Conservation (phyloP, 2,888 invertebrate genomes). For the Fragum fragum region DNA sequence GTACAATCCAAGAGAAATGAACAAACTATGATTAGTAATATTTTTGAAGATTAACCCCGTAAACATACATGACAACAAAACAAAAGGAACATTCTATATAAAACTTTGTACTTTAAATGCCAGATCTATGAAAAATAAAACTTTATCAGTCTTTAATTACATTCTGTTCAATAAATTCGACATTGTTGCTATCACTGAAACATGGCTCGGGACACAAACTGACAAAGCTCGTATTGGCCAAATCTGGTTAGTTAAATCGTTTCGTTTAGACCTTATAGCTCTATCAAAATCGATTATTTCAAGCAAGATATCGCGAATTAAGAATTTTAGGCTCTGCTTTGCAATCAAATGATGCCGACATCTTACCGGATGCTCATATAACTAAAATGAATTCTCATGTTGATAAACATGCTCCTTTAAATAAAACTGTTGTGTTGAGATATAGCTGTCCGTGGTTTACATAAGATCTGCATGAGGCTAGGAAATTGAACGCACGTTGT, state of each 20-base stretch:
- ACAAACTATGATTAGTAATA: no score
- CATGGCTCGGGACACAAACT: conserved; percentile 38
- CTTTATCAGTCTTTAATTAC: conserved; percentile 34
- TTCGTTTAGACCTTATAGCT: conserved; percentile 35
- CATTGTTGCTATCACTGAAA: conserved; percentile 42
- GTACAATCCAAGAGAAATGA: no score
- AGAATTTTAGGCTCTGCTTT: not conserved
- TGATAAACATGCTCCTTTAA: conserved; percentile 51
- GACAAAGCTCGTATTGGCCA: conserved; percentile 41
- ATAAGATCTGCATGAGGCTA: conserved; percentile 54
- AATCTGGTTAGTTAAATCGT: conserved; percentile 45
- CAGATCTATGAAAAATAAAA: conserved; percentile 45
- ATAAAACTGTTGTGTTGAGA: conserved; percentile 39
- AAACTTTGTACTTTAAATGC: no score
- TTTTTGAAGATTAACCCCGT: no score
- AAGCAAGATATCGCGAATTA: conserved; percentile 24
- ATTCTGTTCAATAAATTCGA: conserved; percentile 39
- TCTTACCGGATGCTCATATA: conserved; percentile 19
- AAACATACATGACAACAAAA: no score
- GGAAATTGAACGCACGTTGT: conserved; percentile 59
- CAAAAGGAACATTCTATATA: no score
- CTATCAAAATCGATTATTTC: conserved; percentile 48
- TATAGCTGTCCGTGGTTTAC: conserved; percentile 53
- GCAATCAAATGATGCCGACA: conserved; percentile 32
- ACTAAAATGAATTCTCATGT: conserved; percentile 13